These are phyloP conservation scores for Cactoblastis cactorum DNA, from an alignment of 2,888 invertebrate species.

Conservation along the genomic window DNA sequence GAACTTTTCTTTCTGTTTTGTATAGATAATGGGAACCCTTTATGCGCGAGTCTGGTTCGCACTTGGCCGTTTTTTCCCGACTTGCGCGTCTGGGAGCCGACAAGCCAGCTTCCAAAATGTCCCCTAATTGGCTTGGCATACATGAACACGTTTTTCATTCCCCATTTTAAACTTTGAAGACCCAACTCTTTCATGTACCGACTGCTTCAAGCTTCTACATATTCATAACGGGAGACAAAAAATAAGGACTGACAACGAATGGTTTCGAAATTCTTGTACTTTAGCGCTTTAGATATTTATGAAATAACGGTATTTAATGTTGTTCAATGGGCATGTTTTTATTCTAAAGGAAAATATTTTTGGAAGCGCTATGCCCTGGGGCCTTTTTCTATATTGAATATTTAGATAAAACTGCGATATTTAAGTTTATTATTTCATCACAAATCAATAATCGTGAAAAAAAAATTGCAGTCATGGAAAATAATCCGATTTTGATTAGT, in stretches of 20 bases:
- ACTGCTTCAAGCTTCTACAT: slow-evolving; percentile 3
- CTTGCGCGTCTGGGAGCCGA: slow-evolving; percentile 19
- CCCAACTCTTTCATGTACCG: slow-evolving; percentile 6
- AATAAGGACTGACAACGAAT: slow-evolving; percentile 2
- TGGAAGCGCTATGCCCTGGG: no score
- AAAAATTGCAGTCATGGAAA: no score
- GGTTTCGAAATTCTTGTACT: not conserved
- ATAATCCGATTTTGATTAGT: no score
- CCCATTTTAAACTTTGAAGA: slow-evolving; percentile 15
- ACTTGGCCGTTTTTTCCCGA: slow-evolving; percentile 50
- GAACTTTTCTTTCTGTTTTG: no score
- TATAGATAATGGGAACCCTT: no score
- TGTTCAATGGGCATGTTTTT: not conserved
- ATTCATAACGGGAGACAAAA: slow-evolving; percentile 5
- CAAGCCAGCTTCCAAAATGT: slow-evolving; percentile 31
- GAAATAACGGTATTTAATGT: not conserved
- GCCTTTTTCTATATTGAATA: no score
- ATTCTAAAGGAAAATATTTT: no score
- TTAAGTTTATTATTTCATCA: no score
- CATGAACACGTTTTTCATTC: slow-evolving; percentile 12
- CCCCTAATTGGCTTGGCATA: slow-evolving; percentile 20
- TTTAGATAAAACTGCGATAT: no score
- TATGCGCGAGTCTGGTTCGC: no score
- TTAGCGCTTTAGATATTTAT: not conserved
- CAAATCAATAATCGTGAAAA: no score